Conservation (phyloP, 2,113 vertebrate genomes). For the Oreochromis tanganicae region DNA sequence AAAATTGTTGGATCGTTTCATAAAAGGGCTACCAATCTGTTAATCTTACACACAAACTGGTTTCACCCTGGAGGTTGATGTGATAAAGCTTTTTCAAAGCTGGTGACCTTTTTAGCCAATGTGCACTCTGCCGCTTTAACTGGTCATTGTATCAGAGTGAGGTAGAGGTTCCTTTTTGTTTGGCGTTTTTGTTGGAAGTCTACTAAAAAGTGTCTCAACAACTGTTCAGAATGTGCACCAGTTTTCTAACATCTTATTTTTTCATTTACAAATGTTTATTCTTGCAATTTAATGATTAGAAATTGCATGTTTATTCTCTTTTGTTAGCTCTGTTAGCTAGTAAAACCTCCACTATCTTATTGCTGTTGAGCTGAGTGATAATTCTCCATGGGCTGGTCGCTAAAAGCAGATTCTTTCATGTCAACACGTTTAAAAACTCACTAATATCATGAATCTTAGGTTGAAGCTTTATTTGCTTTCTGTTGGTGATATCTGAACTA, state of each 20-base stretch:
- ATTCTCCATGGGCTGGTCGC: accelerated
- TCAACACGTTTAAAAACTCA: background rate
- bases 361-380: background rate
- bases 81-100: background rate
- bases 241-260: background rate
- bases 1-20: background rate
- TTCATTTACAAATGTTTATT: background rate
- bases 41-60: background rate
- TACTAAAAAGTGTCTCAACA: background rate
- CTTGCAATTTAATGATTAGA: background rate
- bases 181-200: background rate
- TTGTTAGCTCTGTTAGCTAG: background rate
- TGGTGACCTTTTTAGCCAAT: background rate
- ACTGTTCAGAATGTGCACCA: background rate
- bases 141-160: background rate
- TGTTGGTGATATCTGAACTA: background rate
- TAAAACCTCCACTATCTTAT: background rate
- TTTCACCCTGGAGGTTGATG: background rate
- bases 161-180: background rate
- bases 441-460: background rate
- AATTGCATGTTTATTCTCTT: background rate
- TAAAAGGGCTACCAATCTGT: background rate
- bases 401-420: background rate
- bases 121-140: background rate
- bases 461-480: background rate